These are phyloP conservation scores for Coecobrya sp. DNA, from an alignment of 2,888 invertebrate genomes.

Conservation along the genomic window DNA sequence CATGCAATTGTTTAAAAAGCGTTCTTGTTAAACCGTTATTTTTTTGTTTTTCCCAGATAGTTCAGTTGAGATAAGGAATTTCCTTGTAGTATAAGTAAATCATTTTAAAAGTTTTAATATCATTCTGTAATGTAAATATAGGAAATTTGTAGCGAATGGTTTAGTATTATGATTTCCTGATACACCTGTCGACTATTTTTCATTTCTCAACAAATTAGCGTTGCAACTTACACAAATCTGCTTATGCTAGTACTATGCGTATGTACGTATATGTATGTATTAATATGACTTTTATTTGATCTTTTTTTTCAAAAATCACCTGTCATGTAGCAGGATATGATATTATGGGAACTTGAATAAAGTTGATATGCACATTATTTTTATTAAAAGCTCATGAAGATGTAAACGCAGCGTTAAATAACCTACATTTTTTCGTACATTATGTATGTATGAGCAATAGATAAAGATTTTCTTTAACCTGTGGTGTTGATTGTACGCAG, in stretches of 20 bases:
- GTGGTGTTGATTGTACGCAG: not conserved
- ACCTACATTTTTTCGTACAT: constrained; percentile 61
- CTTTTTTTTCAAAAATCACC: constrained; percentile 52
- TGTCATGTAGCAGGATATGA: constrained; percentile 31
- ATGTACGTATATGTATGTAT: not conserved
- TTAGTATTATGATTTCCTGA: too few species aligned
- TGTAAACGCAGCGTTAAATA: constrained; percentile 47
- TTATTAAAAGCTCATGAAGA: constrained; percentile 62
- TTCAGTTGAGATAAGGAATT: not conserved
- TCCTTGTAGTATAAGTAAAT: not conserved
- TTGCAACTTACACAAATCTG: not conserved
- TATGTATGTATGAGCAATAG: constrained; percentile 35
- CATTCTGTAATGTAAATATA: not conserved
- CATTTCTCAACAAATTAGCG: not conserved
- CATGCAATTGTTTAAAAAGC: constrained; percentile 15
- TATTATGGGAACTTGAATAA: constrained; percentile 32
- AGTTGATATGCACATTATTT: not conserved
- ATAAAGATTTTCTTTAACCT: constrained; percentile 21
- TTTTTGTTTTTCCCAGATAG: too few species aligned
- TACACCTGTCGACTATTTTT: constrained; percentile 45
- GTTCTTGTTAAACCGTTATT: not conserved
- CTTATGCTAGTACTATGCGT: too few species aligned
- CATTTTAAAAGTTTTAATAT: not conserved
- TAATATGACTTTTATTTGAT: constrained; percentile 9
- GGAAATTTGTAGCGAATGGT: too few species aligned